Conservation (phyloP, 2,797 vertebrate species). For the Sebastes cheni region DNA sequence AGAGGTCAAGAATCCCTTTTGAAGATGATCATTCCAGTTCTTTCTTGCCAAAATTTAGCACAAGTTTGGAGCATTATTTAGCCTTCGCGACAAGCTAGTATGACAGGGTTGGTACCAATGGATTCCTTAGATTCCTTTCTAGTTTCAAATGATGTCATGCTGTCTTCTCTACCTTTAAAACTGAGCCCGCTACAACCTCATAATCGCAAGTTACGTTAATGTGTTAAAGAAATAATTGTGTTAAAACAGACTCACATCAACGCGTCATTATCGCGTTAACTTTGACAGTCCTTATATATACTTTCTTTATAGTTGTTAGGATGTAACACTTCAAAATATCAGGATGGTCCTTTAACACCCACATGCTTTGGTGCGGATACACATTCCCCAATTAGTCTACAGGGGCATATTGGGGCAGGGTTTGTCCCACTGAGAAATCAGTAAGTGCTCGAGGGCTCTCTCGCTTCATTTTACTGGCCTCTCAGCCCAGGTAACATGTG, state of each 20-base stretch:
- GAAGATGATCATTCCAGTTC: accelerated
- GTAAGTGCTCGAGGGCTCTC: not conserved
- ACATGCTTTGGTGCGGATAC: not conserved
- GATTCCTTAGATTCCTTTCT: too few relatives aligned
- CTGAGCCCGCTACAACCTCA: too few relatives aligned
- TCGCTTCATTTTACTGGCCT: not conserved
- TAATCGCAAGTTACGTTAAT: too few relatives aligned
- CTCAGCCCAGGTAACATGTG: not conserved
- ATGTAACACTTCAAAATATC: not conserved
- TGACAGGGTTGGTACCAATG: too few relatives aligned
- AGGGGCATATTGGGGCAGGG: not conserved
- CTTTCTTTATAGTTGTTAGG: not conserved
- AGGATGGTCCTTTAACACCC: not conserved
- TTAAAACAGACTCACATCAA: too few relatives aligned
- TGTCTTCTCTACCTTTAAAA: too few relatives aligned
- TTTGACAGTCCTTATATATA: not conserved
- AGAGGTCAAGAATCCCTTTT: accelerated
- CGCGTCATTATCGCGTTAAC: too few relatives aligned
- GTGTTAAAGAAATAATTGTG: too few relatives aligned
- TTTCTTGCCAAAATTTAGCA: too few relatives aligned
- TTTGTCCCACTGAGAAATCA: constrained; percentile 6
- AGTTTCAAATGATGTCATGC: too few relatives aligned
- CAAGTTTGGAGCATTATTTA: too few relatives aligned
- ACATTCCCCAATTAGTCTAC: not conserved
- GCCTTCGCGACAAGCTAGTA: too few relatives aligned